A percentile compares a stretch with the other conserved stretches of the same genome.
phyloP scores from a whole-genome alignment of 2,113 vertebrate genomes.

The Brienomyrus longianalis region DNA sequence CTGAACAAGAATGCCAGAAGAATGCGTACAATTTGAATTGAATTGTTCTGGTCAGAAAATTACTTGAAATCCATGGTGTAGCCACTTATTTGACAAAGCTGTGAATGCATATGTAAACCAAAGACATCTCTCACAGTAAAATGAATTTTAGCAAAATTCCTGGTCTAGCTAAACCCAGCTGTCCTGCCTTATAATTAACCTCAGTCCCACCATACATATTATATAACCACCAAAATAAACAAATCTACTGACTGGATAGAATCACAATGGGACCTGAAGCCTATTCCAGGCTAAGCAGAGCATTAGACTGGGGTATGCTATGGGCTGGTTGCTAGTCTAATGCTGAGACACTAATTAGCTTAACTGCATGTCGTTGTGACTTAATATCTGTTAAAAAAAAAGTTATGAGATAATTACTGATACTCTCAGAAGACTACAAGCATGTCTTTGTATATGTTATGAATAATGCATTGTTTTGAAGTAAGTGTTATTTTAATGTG shows the following conservation, averaged over 20 bases:
- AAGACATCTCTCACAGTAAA: neutral
- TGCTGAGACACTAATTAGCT: neutral
- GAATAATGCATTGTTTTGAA: slow-evolving; percentile 31
- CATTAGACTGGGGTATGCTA: neutral
- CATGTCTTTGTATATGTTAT: slow-evolving; percentile 23
- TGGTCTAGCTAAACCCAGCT: neutral
- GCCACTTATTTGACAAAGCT: neutral
- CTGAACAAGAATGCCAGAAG: neutral
- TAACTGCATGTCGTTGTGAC: neutral
- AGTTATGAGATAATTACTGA: slow-evolving; percentile 15
- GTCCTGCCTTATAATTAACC: neutral
- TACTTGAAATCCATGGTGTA: neutral
- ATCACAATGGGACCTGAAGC: neutral
- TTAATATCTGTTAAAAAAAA: neutral
- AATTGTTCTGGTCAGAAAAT: neutral
- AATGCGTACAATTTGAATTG: neutral
- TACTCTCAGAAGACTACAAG: slow-evolving; percentile 32
- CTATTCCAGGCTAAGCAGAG: neutral
- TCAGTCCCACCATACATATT: neutral
- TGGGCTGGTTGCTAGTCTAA: neutral
- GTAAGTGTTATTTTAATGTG: slow-evolving; percentile 1
- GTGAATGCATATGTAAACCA: neutral
- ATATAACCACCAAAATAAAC: neutral
- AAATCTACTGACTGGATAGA: neutral
- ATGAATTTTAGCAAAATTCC: neutral